Base-by-base conservation (phyloP, 1,140 invertebrate genomes). In the Anoplolepis gracilipes region DNA sequence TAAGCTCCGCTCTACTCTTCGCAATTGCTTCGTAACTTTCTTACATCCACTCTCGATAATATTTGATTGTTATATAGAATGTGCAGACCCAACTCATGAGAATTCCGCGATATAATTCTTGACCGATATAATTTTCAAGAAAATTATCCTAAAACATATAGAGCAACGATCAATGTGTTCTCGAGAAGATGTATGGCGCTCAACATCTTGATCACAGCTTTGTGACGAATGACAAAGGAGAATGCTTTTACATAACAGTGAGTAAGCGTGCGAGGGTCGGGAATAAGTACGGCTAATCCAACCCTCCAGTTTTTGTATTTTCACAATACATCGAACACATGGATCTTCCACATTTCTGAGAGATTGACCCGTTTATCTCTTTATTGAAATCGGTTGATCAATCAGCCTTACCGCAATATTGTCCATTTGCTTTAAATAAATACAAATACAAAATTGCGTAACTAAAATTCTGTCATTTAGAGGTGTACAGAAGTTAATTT, bases 231-330 rank as follows among this genome's bases (percentile, higher is more conserved):
- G 81, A 89, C 90, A 92, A 93, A 92, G 85, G 78, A 86, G 90
- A 91, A 93, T 85, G 82, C 86, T 92, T 93, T 92, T 91, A 90
- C 87, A 89, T 88, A 91, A 92, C 85, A 46, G 75, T 75, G 77
- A 28, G 86, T 88, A 85, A 87, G 65, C 57, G 10, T 49, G 53
- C 33, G 39, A 75, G 88, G 88, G 76, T 90, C 88, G 73, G 69
- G n/a, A n/a, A 57, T 87, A 84, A 90, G 84, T 85, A 55, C 25
- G 49, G 6, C 84, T 91, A 77, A 92, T 91, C 85, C 76, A 62
- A 33, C 62, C 28, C 53, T 73, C 75, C 36, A 25, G 65, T 75
- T 88, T 79, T 78, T 86, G 82, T 84, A 90, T 90, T 93, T 93
- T 92, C 62, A 88, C 90, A 87, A 70, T 86, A 84, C 67, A 88